Conservation (phyloP, 2,797 vertebrate species). For the Pogoniulus pusillus region DNA sequence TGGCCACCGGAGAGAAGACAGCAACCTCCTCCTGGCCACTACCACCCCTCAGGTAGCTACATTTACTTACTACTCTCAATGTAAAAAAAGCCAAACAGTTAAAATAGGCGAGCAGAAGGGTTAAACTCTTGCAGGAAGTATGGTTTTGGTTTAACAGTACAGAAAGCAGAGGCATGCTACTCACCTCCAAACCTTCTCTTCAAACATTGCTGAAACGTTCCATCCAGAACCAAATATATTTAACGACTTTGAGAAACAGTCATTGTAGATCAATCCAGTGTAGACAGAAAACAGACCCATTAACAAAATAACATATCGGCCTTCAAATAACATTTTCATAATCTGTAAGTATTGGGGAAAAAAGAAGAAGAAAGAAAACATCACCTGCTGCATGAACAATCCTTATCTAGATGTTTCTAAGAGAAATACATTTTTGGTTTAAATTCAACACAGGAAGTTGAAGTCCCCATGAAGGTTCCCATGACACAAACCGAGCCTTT, state of each 20-base stretch:
- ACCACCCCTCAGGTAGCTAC: too few species aligned
- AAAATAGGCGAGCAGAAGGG: background rate
- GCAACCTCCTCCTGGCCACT: too few species aligned
- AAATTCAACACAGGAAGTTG: background rate
- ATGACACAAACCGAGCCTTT: background rate
- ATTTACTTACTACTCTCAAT: background rate
- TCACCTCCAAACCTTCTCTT: constrained; percentile 86
- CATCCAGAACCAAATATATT: constrained; percentile 94
- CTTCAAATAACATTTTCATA: constrained; percentile 89
- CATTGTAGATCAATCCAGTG: constrained; percentile 96
- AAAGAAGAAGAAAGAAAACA: background rate
- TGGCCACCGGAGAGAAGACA: too few species aligned
- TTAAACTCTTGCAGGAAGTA: background rate
- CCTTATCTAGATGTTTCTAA: background rate
- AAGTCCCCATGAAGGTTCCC: background rate
- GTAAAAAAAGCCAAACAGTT: background rate
- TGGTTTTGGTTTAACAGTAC: background rate
- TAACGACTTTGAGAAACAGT: constrained; percentile 96
- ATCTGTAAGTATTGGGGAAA: constrained; percentile 75
- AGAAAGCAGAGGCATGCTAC: constrained; percentile 22
- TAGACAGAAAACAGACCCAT: constrained; percentile 97
- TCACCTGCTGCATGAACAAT: background rate
- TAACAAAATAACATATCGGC: constrained; percentile 92
- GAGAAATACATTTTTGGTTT: background rate
- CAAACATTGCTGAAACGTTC: constrained; percentile 91